Percentiles rank a stretch among this genome's conserved stretches.
phyloP scores from a whole-genome alignment of 2,797 vertebrate genomes.

The Danionella dracula region DNA sequence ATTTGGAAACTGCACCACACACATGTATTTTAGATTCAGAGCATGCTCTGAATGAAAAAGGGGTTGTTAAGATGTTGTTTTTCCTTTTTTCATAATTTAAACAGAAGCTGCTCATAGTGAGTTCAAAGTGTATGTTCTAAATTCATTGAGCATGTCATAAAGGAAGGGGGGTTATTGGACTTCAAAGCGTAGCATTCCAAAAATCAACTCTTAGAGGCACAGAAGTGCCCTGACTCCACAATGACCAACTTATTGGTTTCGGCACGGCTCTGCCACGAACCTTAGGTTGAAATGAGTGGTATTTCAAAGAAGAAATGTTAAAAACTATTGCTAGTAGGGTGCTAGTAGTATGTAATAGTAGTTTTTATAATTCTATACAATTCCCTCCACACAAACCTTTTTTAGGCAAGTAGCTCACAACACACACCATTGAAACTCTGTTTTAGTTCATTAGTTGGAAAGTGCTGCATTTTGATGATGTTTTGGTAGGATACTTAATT shows the following conservation, averaged over 20 bases:
- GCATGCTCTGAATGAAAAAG: constrained; percentile 23
- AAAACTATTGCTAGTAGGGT: not conserved
- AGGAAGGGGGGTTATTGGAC: constrained; percentile 46
- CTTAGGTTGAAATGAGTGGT: not conserved
- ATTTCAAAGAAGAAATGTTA: not conserved
- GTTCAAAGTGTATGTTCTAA: constrained; percentile 35
- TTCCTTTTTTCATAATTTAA: not conserved
- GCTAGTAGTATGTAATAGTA: not conserved
- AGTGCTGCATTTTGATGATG: not conserved
- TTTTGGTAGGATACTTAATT: not conserved
- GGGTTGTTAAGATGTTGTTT: constrained; percentile 29
- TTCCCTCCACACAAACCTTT: not conserved
- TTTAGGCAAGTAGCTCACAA: not conserved
- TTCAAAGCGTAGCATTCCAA: constrained; percentile 38
- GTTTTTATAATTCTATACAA: not conserved
- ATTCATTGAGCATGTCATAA: constrained; percentile 56
- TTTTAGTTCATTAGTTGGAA: constrained; percentile 21
- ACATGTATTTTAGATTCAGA: constrained; percentile 40
- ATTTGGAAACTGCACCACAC: constrained; percentile 37
- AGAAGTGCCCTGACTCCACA: constrained; percentile 34
- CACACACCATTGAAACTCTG: not conserved
- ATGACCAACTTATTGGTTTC: not conserved
- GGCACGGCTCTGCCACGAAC: not conserved
- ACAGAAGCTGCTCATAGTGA: constrained; percentile 34
- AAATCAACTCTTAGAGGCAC: constrained; percentile 49